Base-by-base conservation (phyloP, 2,888 invertebrate species). In the Helleia helle region DNA sequence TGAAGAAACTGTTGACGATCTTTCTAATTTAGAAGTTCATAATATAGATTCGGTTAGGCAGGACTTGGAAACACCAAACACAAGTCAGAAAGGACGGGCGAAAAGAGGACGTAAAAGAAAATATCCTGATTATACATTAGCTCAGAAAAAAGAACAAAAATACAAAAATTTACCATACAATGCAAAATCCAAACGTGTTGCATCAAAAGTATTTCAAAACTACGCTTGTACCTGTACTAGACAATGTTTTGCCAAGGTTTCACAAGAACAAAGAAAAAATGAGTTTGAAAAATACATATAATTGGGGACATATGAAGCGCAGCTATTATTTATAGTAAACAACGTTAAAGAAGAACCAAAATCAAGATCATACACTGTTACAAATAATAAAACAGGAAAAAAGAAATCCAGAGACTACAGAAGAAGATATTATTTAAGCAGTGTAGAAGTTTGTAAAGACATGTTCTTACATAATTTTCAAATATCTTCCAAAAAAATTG, bases 221-320 rank as follows among this genome's bases (percentile, higher is more conserved):
- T 48, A 47, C 41, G 34, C 36, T 12, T 46, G 43, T 39, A 40
- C 30, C 37, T 48, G 49, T 42, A 41, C 34, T 36, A 46, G 46
- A 36, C 41, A 43, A 34, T 47, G 49, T 38, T 26, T 26, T 13
- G 44, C 44, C 38, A 38, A 22, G 25, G 44, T 49, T 46, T 29
- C 49, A 43, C 25, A 27, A 41, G 49, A 51, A 28, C 43, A 41
- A 37, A 42, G 49, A 38, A 46, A 47, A 28, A 22, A 45, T 46
- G 46, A 47, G 29, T 49, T 51, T 15, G 44, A 49, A 26, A 51
- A 47, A 43, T 46, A 40, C 44, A 49, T 49, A 7, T 17, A 27
- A 18, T 47, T 49, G 31, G 49, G n/a, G 28, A 46, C 48, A 22
- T 49, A 46, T 38, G 40, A 40, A 40, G 42, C 49, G 12, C 47